A percentile compares a stretch with the other conserved stretches of the same genome.
Conservation (phyloP, 1,140 invertebrate genomes). For the Cydia amplana region DNA sequence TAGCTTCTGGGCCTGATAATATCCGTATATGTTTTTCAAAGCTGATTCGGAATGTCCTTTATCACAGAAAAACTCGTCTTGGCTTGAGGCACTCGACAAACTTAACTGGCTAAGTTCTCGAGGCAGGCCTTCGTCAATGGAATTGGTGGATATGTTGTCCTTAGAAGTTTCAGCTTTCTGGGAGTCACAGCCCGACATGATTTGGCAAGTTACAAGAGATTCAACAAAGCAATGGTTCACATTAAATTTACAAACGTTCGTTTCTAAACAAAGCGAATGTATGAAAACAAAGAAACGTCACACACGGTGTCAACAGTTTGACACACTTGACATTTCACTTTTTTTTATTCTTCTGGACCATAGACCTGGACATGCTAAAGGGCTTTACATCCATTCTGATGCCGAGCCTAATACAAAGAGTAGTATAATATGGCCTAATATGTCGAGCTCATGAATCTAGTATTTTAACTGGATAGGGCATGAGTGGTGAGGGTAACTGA, state of each 20-base stretch:
- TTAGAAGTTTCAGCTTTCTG: conserved; percentile 66
- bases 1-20: conserved; percentile 88
- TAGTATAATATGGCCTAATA: no score
- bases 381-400: no score
- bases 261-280: conserved; percentile 44
- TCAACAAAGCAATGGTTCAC: conserved; percentile 37
- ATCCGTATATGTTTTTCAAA: conserved; percentile 89
- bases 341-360: neutral
- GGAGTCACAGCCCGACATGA: conserved; percentile 69
- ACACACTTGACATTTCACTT: conserved; percentile 1
- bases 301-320: conserved; percentile 14
- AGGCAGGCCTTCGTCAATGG: conserved; percentile 77
- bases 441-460: no score
- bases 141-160: conserved; percentile 72
- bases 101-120: conserved; percentile 80
- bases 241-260: conserved; percentile 36
- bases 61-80: conserved; percentile 89
- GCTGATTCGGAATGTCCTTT: conserved; percentile 90
- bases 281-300: conserved; percentile 68
- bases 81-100: conserved; percentile 77
- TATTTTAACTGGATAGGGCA: no score
- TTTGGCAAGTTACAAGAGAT: conserved; percentile 36
- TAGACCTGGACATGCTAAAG: neutral
- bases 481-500: no score
- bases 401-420: no score